Evolutionary conservation across 2,113 vertebrate genomes (phyloP), one percentile per base, ranked within the genome.

Genomic region (Paramisgurnus dabryanus): DNA sequence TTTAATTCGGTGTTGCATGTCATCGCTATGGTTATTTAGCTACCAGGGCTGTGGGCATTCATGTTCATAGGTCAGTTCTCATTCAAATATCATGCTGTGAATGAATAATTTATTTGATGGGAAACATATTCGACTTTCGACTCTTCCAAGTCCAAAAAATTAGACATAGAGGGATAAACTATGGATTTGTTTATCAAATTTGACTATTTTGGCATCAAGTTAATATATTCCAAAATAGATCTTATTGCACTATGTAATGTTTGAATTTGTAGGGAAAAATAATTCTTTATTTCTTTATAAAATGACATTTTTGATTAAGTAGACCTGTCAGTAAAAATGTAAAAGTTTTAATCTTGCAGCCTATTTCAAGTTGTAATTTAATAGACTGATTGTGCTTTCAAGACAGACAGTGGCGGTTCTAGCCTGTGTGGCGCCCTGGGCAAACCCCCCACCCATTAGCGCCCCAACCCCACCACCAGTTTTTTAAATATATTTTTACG

Each of bases 21-120:
- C 5, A 40, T 66, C 8, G 11, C 41, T 41, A 34, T 13, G n/a
- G 45, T 77, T 50, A 49, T 12, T 53, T 13, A n/a, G 17, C 34
- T 53, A 53, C 60, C 17, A 7, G 8, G 12, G 18, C 7, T 73
- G 3, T 78, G 15, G 39, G 6, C 67, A 72, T 57, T 58, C 64
- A 50, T 49, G 71, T 67, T 72, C 68, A 68, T 61, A 45, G 64
- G 41, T 76, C 69, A 60, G 45, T 67, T 84, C 72, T 60, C 43
- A 78, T 84, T 65, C 53, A 73, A 61, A 84, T 64, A 81, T 81
- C 50, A 72, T 15, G 49, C 43, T 61, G 13, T 67, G 47, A 61
- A 72, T 65, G n/a, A 58, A 73, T 73, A 53, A 55, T 66, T 81
- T 11, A 73, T 80, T 22, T 22, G 71, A 67, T 67, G 40, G 55